Percentiles rank a stretch among this genome's conserved stretches.
Evolutionary conservation across 2,888 invertebrate species (phyloP).

Genomic region (Phoronis australis): DNA sequence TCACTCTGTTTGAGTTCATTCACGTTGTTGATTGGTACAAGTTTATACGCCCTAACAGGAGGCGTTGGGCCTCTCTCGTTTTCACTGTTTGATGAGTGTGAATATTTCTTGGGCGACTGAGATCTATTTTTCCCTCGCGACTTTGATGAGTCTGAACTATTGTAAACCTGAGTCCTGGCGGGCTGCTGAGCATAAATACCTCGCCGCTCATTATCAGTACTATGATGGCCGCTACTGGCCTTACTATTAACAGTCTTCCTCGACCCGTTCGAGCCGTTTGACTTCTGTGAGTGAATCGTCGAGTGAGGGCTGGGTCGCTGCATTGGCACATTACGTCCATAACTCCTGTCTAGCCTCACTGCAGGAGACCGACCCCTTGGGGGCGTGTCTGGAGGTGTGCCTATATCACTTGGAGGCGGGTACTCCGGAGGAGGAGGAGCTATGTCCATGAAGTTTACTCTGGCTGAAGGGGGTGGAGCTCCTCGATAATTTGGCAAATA

Average conservation of each 20-base stretch:
- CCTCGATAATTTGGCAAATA: too few relatives aligned
- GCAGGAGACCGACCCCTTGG: conserved; percentile 13
- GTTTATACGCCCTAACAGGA: background rate
- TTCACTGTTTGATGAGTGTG: conserved; percentile 11
- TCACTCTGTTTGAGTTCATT: background rate
- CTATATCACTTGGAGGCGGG: conserved; percentile 50
- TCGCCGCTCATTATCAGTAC: too few relatives aligned
- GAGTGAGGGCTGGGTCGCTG: background rate
- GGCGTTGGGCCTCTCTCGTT: background rate
- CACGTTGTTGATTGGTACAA: conserved; percentile 1
- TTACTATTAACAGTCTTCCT: background rate
- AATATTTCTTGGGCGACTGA: background rate
- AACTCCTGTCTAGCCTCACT: conserved; percentile 8
- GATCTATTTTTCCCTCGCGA: background rate
- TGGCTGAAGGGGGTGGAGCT: too few relatives aligned
- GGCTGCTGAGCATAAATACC: background rate
- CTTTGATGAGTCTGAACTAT: background rate
- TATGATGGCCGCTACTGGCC: too few relatives aligned
- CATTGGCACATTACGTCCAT: conserved; percentile 2
- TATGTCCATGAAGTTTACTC: conserved; percentile 48
- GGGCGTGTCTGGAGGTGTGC: conserved; percentile 36
- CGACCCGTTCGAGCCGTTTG: background rate
- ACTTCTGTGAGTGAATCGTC: background rate
- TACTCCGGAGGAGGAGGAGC: conserved; percentile 54
- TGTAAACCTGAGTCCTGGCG: background rate